Conservation (phyloP, 2,888 invertebrate species). For the Drosophila robusta region DNA sequence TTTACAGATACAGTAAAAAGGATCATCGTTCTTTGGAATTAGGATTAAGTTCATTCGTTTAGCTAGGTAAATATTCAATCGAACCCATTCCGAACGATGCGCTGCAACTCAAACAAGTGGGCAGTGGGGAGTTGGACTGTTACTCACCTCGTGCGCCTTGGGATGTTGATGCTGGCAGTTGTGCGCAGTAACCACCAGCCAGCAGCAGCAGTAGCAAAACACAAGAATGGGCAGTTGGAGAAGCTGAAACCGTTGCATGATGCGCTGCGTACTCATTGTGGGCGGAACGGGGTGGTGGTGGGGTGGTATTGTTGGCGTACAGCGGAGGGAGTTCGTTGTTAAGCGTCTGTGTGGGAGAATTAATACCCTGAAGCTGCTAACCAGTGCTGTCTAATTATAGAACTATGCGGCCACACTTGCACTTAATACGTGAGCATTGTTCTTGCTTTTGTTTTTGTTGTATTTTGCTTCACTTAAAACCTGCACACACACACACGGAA, state of each 20-base stretch:
- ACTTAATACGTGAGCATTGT: constrained; percentile 33
- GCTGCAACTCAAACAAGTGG: background rate
- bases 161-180: constrained; percentile 89
- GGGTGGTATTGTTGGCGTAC: background rate
- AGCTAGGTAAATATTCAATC: background rate
- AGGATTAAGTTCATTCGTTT: background rate
- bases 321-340: background rate
- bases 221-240: constrained; percentile 33
- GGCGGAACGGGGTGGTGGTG: constrained; percentile 6
- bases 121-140: background rate
- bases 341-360: constrained; percentile 15
- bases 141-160: constrained; percentile 88
- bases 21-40: background rate
- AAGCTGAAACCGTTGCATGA: constrained; percentile 32
- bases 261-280: constrained; percentile 8
- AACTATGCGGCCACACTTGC: constrained; percentile 34
- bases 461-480: constrained; percentile 31
- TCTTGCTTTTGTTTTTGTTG: constrained; percentile 13
- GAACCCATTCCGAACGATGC: background rate
- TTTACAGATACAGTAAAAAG: no score
- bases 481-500: constrained; percentile 26
- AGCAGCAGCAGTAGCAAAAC: constrained; percentile 39
- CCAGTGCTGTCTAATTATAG: constrained; percentile 42
- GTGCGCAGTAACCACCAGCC: constrained; percentile 57
- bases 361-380: constrained; percentile 12